Evolutionary conservation across 2,888 invertebrate species (phyloP), one percentile per base, ranked within the genome.

Genomic region (Nomada ruficornis): DNA sequence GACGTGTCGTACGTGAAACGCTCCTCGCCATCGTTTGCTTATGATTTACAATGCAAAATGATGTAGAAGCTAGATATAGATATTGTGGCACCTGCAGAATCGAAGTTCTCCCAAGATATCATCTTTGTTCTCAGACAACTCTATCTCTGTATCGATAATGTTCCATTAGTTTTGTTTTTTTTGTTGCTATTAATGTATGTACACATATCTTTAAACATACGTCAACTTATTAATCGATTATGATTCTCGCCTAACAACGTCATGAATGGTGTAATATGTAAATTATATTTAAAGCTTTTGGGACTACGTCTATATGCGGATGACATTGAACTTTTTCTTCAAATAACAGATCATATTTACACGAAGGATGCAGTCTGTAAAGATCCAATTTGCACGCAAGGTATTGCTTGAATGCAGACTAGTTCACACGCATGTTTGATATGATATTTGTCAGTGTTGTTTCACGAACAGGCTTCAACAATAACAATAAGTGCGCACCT

Each of bases 1-100:
- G 71, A 80, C 68, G 47, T 36, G 60, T 83, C 74, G 80, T 84
- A 71, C 74, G 83, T 75, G 71, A 36, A 82, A 59, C 69, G 78
- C 82, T 70, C 77, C 82, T 76, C 81, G 74, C 77, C 77, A 54
- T 84, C 79, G 55, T 82, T 80, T 82, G 80, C 83, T 84, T 84
- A 80, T 84, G 77, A 74, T 62, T 74, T 71, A 76, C 54, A 69
- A 78, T 76, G 68, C 79, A 79, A 72, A 67, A 73, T 44, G 65
- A 76, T 26, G 82, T 84, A 84, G 84, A 78, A 78, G 72, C 59
- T 84, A 84, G 83, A 64, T 69, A 80, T 73, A 77, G 73, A 47
- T 57, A 29, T 77, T 73, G 67, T 81, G 72, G 73, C 77, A 81
- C 73, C 69, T 47, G 82, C 82, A 83, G 70, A 44, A 60, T 73